Percentiles rank a stretch among this genome's conserved stretches.
Conservation (phyloP, 2,888 invertebrate species). For the Chalcis sispes region DNA sequence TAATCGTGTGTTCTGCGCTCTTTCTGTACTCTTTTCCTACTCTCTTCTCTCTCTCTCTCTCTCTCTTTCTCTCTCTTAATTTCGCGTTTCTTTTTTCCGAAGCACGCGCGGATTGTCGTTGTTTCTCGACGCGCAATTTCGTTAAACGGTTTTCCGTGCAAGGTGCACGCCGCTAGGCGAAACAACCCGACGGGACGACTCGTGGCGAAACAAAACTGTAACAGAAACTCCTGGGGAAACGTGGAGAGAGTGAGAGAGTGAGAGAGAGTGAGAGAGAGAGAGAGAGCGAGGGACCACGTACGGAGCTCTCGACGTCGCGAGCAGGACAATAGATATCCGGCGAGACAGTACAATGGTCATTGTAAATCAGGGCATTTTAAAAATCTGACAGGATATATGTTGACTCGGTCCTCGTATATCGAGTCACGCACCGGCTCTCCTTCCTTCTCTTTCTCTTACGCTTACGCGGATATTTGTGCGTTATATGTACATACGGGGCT, state of each 20-base stretch:
- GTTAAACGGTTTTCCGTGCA: conserved; percentile 61
- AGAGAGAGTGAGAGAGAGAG: conserved; percentile 16
- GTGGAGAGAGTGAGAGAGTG: conserved; percentile 43
- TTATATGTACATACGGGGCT: neutral
- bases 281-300: neutral
- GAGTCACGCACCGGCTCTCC: conserved; percentile 67
- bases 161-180: conserved; percentile 59
- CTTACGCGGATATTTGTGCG: neutral
- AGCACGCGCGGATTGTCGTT: conserved; percentile 32
- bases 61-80: conserved; percentile 2
- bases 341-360: conserved; percentile 71
- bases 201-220: conserved; percentile 31
- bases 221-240: conserved; percentile 20
- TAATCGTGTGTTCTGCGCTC: no score
- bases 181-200: conserved; percentile 35
- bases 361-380: conserved; percentile 75
- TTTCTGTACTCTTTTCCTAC: neutral
- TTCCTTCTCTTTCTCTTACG: conserved; percentile 5
- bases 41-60: conserved; percentile 36
- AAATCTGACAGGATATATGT: conserved; percentile 73
- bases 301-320: conserved; percentile 51
- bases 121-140: conserved; percentile 53
- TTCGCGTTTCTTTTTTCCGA: no score
- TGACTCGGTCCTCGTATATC: conserved; percentile 72
- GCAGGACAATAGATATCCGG: conserved; percentile 70